Base-by-base conservation (phyloP, 2,888 invertebrate species). In the Polymixis lichenea region DNA sequence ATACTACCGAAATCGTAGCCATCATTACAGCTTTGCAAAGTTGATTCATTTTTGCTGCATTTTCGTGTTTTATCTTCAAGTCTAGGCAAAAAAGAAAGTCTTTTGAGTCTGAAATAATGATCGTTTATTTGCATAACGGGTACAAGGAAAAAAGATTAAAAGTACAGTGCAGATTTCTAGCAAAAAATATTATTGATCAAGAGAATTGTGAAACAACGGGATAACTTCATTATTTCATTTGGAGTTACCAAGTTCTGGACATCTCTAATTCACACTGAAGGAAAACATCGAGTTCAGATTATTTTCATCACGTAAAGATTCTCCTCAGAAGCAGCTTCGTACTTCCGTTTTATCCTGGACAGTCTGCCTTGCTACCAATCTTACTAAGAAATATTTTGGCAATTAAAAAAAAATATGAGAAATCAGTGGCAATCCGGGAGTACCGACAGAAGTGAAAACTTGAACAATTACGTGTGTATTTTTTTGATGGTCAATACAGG, bases 21-120 rank as follows among this genome's bases (percentile, higher is more conserved):
- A 85, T 90, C 89, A 89, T 89, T 89, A 90, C 84, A 81, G 89
- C 82, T 84, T 86, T 84, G 85, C 75, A 78, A 83, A 80, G 77
- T 86, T 88, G 86, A 89, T 85, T 84, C 84, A 86, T 88, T 88
- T 85, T 80, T 78, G 80, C 73, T 75, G 78, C 75, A 78, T 79
- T 86, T 82, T 75, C 72, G 61, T 77, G 49, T 76, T 85, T 62
- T 75, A 72, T 73, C 58, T 75, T 49, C 62, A 32, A 62, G 75
- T 58, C 80, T 80, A 68, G 46, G 71, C 38, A 69, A 74, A 79
- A 81, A 70, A 38, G 8, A 53, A 65, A 43, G 38, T 43, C 53
- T 61, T 80, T 84, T 80, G 62, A 58, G 8, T 67, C 58, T 69
- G 61, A 61, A 70, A 82, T 82, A 82, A 84, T 80, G 81, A 82